Percentiles rank a stretch among this genome's conserved stretches.
Evolutionary conservation across 2,113 vertebrate genomes (phyloP).

Genomic region (Falcunculus frontatus): DNA sequence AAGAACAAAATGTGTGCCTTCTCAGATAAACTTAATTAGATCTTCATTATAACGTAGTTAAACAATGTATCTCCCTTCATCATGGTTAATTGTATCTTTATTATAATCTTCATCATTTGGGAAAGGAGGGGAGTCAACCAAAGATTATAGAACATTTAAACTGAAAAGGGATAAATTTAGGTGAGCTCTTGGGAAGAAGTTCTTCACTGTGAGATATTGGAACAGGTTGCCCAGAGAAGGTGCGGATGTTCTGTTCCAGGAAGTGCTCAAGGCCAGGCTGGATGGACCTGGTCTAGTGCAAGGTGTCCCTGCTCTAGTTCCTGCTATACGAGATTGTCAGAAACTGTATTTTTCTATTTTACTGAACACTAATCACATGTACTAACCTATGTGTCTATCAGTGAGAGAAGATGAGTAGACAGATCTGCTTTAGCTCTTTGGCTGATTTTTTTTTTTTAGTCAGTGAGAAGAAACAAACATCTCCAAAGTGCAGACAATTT

Average conservation of each 20-base stretch:
- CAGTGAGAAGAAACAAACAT: not conserved
- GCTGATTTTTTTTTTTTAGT: not conserved
- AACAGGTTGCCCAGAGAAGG: not conserved
- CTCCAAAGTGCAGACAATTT: not conserved
- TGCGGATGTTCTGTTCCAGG: not conserved
- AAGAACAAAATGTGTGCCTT: not conserved
- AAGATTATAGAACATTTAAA: not conserved
- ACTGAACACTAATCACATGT: not conserved
- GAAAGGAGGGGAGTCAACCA: not conserved
- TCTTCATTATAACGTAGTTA: not conserved
- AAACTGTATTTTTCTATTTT: not conserved
- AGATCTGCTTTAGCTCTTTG: not conserved
- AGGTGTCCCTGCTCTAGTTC: not conserved
- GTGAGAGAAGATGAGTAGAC: not conserved
- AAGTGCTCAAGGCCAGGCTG: not conserved
- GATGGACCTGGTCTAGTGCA: not conserved
- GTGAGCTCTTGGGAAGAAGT: not conserved
- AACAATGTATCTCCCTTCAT: not conserved
- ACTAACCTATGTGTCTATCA: not conserved
- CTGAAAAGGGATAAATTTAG: not conserved
- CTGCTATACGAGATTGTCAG: not conserved
- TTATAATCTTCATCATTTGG: not conserved
- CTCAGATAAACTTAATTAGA: not conserved
- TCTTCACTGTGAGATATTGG: not conserved
- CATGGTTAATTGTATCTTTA: not conserved